A percentile compares a stretch with the other conserved stretches of the same genome.
phyloP scores from a whole-genome alignment of 2,113 vertebrate genomes.

The Hyperoodon ampullatus region DNA sequence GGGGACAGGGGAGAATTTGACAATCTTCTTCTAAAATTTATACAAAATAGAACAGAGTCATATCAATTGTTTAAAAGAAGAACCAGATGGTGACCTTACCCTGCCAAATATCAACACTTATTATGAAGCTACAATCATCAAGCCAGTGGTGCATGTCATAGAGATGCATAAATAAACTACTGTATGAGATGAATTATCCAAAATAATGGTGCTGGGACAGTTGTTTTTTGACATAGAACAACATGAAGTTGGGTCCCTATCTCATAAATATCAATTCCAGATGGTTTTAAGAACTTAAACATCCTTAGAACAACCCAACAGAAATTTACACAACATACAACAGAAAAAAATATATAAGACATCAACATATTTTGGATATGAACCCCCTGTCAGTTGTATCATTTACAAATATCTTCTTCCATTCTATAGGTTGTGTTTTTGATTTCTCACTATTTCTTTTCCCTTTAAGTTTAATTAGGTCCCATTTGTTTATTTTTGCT shows the following conservation, averaged over 20 bases:
- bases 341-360: background rate
- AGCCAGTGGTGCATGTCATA: background rate
- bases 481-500: too few species aligned
- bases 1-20: background rate
- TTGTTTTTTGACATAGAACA: background rate
- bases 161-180: background rate
- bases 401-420: too few species aligned
- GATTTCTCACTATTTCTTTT: too few species aligned
- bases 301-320: slow-evolving; percentile 10
- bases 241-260: background rate
- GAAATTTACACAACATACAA: slow-evolving; percentile 17
- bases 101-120: background rate
- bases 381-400: too few species aligned
- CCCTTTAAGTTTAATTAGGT: too few species aligned
- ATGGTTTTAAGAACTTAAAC: slow-evolving; percentile 20
- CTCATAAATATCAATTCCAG: slow-evolving; percentile 39
- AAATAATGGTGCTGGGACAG: background rate
- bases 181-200: background rate
- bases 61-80: background rate
- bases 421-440: too few species aligned
- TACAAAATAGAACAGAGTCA: background rate
- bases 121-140: background rate
- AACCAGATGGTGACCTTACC: background rate
- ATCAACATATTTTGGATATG: background rate
- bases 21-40: background rate